A percentile compares a stretch with the other conserved stretches of the same genome.
Evolutionary conservation across 1,140 invertebrate species (phyloP).

Genomic region (Apis laboriosa): DNA sequence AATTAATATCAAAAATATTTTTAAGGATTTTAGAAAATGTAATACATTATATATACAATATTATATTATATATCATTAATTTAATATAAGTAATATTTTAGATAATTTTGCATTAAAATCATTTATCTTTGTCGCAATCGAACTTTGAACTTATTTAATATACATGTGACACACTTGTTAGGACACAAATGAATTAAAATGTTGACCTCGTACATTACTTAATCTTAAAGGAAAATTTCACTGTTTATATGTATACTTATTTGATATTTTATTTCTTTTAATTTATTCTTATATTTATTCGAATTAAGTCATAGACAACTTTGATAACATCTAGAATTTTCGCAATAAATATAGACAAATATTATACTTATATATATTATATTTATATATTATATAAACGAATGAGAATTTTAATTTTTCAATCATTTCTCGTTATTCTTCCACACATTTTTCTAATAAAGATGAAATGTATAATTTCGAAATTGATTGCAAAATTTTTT

Average conservation of each 20-base stretch:
- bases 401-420: too few relatives aligned
- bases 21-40: too few relatives aligned
- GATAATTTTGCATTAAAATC: not conserved
- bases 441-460: too few relatives aligned
- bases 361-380: too few relatives aligned
- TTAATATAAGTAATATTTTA: not conserved
- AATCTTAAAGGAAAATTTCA: not conserved
- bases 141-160: not conserved
- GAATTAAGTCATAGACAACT: not conserved
- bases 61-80: too few relatives aligned
- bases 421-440: too few relatives aligned
- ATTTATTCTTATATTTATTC: not conserved
- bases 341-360: not conserved
- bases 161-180: not conserved
- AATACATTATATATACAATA: not conserved
- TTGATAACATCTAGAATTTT: not conserved
- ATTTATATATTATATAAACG: too few relatives aligned
- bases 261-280: not conserved
- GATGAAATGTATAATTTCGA: too few relatives aligned
- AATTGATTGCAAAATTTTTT: too few relatives aligned
- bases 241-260: too few relatives aligned
- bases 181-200: not conserved
- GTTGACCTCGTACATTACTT: not conserved
- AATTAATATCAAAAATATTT: too few relatives aligned
- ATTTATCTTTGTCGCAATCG: not conserved